Evolutionary conservation across 2,113 vertebrate genomes (phyloP), one percentile per base, ranked within the genome.

Genomic region (Podocnemis expansa): DNA sequence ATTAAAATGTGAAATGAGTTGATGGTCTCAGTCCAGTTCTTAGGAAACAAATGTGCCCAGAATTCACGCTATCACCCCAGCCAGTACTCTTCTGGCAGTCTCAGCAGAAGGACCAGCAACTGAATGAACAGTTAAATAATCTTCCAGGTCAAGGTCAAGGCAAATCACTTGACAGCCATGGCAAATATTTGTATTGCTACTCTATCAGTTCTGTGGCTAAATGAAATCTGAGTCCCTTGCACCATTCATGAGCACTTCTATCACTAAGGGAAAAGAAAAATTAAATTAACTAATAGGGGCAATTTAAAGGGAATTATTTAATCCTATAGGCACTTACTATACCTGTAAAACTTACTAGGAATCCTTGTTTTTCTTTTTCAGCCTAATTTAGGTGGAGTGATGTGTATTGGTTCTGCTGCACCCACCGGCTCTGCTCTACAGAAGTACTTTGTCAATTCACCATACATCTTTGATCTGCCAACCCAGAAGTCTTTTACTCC

Each of bases 351-450:
- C 54, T 82, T 85, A 82, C 0, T 1, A 73, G 27, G 91, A 10
- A 80, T 88, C 34, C 34, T 82, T 75, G 10, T 2, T 73, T 80
- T 79, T 92, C 85, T 29, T 49, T 95, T 94, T 51, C 67, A 97
- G 95, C 3, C 3, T 78, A 55, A 86, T 90, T 92, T 91, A 79
- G 86, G 85, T 82, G 95, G 89, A 60, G 79, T 89, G 16, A 75
- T 93, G 76, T 86, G 89, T 19, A 19, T 91, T 55, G 56, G 87
- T 38, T 89, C 49, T 87, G 82, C 90, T 0, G 17, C 88, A 19
- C 22, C 6, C 0, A 45, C 58, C 38, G 93, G 70, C 34, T 91
- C 91, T 52, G 63, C 84, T 52, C 83, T 96, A 24, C 92, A 92
- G 78, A 95, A 89, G 25, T 85, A 84, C 51, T 92, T 54, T 82